Evolutionary conservation across 2,888 invertebrate genomes (phyloP), one percentile per base, ranked within the genome.

Genomic region (Cylloceria caligata): DNA sequence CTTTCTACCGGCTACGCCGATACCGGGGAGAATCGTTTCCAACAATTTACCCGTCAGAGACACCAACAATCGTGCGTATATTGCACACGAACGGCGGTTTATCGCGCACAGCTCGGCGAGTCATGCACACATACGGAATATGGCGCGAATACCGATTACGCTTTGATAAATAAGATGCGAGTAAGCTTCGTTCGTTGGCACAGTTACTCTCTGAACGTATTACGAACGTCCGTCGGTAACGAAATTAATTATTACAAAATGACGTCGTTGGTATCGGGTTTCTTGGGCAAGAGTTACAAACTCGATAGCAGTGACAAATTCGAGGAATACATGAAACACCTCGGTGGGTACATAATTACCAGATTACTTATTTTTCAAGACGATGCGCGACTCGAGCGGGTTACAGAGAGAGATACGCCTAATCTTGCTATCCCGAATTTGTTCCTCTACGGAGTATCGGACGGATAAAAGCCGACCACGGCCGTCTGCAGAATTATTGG

Each of bases 261-360:
- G 30, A 69, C 57, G 42, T 55, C 60, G 9, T 2, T 64, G n/a
- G 78, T 81, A 69, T 86, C 86, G 69, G 87, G 90, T n/a, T 93
- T 94, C 87, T 89, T 93, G 55, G 97, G 96, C 91, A 97, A 96
- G 93, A 96, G 96, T 92, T 98, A 96, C 95, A 97, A 97, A 93
- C 95, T 98, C 93, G 93, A 94, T 87, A 94, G 94, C 83, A 96
- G 96, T 89, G 97, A 97, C 87, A 97, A 97, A 92, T 98, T 98
- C 93, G 98, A 98, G 88, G 97, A 97, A 81, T 97, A 97, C 94
- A 96, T 98, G 97, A 97, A 97, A 94, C 95, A 96, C 74, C 93
- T 97, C 80, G 97, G 97, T 97, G 92, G 95, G 96, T 94, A 81
- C 19, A 60, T 34, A 47, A 57, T 0, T 30, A 39, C 9, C 11